Evolutionary conservation across 2,888 invertebrate species (phyloP), one percentile per base, ranked within the genome.

Genomic region (Trissoscelio sp.): DNA sequence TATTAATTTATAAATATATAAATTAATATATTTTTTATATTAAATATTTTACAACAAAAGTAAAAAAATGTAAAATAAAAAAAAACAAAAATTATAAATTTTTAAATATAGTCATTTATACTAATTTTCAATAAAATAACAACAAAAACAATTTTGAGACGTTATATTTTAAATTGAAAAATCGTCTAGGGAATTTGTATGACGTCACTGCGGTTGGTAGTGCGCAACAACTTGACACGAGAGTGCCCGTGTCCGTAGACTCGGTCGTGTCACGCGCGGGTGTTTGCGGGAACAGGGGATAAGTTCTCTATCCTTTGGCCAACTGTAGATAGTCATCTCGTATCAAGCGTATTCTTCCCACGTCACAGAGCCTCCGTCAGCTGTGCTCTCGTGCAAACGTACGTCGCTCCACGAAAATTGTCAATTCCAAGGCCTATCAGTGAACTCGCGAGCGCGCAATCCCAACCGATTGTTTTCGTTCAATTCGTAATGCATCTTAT

Each of bases 291-390:
- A 58, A 60, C 57, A 48, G 67, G 60, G 75, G 72, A 79, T 37
- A 67, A 53, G 39, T 69, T 48, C 53, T 73, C 39, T 9, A 73
- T 58, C 51, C 58, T 55, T 69, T 66, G 60, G 57, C 34, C 58
- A 82, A 72, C 69, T 62, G 64, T 69, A 64, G 74, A 77, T 77
- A 53, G 74, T 77, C 51, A 24, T 77, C 66, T 53, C 83, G 72
- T 81, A 80, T 83, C 83, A 83, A n/a, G 82, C 83, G 85, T 73
- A 83, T 83, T 57, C 64, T 69, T 69, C 46, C 42, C 55, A 64
- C 51, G 66, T 58, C 57, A 28, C 4, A 64, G 66, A 64, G 28
- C 42, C 37, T 14, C 57, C 57, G 57, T 78, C 70, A 79, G 69
- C 69, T 64, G 64, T 31, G 66, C 18, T 66, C 48, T 55, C 48